These are phyloP conservation scores for Rhagoletis zephyria DNA, from an alignment of 1,140 invertebrate species.

Conservation along the genomic window DNA sequence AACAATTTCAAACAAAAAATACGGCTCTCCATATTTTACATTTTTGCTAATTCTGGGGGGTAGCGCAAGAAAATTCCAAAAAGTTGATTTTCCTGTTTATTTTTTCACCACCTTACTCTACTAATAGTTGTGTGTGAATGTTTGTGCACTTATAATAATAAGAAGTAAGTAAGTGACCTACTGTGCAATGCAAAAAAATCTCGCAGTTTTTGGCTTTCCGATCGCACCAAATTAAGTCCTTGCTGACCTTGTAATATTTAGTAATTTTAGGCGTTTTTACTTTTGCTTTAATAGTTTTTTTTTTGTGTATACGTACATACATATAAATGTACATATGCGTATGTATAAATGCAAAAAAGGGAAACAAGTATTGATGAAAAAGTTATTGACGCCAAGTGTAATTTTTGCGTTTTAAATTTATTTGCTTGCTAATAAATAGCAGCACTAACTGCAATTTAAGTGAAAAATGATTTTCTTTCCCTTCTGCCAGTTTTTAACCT, in stretches of 20 bases:
- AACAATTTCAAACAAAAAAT: no score
- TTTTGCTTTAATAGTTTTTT: background rate
- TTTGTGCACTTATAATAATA: no score
- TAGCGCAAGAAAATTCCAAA: no score
- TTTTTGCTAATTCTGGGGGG: no score
- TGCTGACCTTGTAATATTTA: conserved; percentile 53
- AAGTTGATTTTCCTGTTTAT: no score
- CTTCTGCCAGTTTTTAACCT: no score
- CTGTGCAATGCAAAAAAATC: background rate
- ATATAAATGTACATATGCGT: background rate
- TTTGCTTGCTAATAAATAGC: background rate
- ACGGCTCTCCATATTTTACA: no score
- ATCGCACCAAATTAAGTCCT: conserved; percentile 42
- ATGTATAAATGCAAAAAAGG: background rate
- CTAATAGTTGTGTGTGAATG: no score
- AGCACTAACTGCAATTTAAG: no score
- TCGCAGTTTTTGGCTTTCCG: conserved; percentile 19
- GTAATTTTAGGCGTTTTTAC: conserved; percentile 15
- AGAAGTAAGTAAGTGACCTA: no score
- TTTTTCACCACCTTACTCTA: no score
- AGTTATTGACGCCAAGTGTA: background rate
- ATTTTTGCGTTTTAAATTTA: background rate
- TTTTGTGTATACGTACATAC: background rate
- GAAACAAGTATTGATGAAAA: background rate
- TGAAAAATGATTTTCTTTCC: no score